A percentile compares a stretch with the other conserved stretches of the same genome.
Evolutionary conservation across 2,113 vertebrate species (phyloP).

Genomic region (Ifrita kowaldi): DNA sequence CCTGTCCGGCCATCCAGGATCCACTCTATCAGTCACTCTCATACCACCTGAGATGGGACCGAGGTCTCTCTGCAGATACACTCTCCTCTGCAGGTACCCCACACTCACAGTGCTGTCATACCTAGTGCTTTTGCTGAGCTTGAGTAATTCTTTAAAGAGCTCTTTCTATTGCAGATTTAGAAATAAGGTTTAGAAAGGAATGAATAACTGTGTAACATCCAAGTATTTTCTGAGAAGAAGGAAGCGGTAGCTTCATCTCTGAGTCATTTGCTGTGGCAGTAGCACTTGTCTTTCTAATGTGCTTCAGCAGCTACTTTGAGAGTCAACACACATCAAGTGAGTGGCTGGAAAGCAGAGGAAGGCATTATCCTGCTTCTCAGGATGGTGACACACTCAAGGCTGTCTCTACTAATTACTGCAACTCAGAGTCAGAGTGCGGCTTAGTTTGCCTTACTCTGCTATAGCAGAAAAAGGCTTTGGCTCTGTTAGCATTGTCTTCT

Average conservation of each 20-base stretch:
- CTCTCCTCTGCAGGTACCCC: no score
- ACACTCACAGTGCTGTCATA: not conserved
- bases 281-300: not conserved
- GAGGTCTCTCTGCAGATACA: not conserved
- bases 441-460: not conserved
- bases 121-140: not conserved
- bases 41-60: no score
- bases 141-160: not conserved
- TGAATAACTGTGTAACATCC: not conserved
- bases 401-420: not conserved
- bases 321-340: not conserved
- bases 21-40: not conserved
- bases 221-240: not conserved
- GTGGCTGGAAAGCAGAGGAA: not conserved
- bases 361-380: not conserved
- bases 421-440: not conserved
- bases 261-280: not conserved
- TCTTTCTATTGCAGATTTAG: not conserved
- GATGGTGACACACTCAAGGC: rapidly evolving
- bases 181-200: not conserved
- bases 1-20: not conserved
- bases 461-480: not conserved
- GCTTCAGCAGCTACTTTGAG: not conserved
- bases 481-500: not conserved
- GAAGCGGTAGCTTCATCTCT: not conserved